Conservation (phyloP, 2,797 vertebrate species). For the Falco peregrinus region DNA sequence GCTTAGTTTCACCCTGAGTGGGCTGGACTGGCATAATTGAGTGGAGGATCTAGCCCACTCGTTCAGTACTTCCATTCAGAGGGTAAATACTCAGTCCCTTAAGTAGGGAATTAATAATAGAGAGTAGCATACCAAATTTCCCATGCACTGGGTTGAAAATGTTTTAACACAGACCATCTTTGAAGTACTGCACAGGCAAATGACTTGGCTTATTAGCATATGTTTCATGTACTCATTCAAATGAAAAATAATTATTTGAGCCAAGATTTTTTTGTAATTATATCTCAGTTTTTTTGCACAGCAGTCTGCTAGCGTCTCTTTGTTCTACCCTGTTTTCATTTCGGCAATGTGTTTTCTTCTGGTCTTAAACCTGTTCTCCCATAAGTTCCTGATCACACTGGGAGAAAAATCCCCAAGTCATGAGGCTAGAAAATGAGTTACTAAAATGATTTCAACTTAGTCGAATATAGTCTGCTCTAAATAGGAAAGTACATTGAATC, state of each 20-base stretch:
- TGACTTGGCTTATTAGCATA: slow-evolving; percentile 40
- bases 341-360: background rate
- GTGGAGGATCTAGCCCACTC: background rate
- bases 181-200: slow-evolving; percentile 47
- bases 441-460: background rate
- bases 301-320: background rate
- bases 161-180: slow-evolving; percentile 29
- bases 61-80: background rate
- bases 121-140: slow-evolving; percentile 17
- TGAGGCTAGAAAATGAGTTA: background rate
- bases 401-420: background rate
- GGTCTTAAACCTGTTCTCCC: background rate
- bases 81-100: background rate
- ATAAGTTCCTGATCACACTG: background rate
- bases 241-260: slow-evolving; percentile 20
- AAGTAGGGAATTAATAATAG: slow-evolving; percentile 5
- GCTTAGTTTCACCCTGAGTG: background rate
- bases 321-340: slow-evolving; percentile 11
- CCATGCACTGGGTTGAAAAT: slow-evolving; percentile 2
- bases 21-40: background rate
- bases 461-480: background rate
- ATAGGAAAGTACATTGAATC: background rate
- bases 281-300: slow-evolving; percentile 3
- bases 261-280: slow-evolving; percentile 40
- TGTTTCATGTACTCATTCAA: slow-evolving; percentile 44